A percentile compares a stretch with the other conserved stretches of the same genome.
Conservation (phyloP, 2,113 vertebrate genomes). For the Naja naja region DNA sequence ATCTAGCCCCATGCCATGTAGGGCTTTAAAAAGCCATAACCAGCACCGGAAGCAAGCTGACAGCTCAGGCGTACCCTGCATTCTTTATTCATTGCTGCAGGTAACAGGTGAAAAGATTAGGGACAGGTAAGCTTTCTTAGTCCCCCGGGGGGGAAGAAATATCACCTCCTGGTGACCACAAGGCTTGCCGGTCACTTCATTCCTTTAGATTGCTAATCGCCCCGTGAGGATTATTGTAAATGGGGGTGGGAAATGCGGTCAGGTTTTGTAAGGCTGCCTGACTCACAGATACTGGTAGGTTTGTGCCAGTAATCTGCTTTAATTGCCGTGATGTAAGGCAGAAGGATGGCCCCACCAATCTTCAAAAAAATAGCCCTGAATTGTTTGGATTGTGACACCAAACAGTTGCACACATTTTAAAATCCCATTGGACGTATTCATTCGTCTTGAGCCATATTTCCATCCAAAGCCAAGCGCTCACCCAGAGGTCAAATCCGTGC, state of each 20-base stretch:
- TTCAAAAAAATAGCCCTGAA: not conserved
- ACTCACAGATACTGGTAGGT: not conserved
- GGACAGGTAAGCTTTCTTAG: not conserved
- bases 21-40: not conserved
- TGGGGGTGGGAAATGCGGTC: not conserved
- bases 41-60: not conserved
- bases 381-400: not conserved
- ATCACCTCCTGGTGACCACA: not conserved
- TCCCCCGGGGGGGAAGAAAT: not conserved
- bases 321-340: not conserved
- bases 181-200: not conserved
- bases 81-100: not conserved
- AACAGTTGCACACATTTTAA: not conserved
- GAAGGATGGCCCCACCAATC: not conserved
- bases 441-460: not conserved
- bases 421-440: not conserved
- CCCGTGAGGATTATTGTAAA: not conserved
- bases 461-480: not conserved
- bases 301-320: not conserved
- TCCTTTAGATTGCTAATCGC: not conserved
- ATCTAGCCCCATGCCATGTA: not conserved
- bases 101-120: not conserved
- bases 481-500: not conserved
- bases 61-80: no score
- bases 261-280: not conserved